Evolutionary conservation across 2,797 vertebrate genomes (phyloP).

Genomic region (Rhyacichthys aspro): DNA sequence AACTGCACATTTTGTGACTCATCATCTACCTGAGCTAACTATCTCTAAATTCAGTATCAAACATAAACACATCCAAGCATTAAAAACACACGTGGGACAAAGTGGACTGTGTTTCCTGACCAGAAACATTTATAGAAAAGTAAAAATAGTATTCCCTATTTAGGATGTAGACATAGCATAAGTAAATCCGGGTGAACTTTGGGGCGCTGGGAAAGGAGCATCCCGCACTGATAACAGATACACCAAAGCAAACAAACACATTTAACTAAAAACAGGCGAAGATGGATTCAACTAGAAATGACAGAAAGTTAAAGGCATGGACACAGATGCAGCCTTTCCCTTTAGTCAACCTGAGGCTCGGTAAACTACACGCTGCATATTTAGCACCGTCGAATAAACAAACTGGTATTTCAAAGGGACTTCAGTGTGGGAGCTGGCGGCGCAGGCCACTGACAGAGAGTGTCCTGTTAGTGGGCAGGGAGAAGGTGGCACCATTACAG

Average conservation of each 20-base stretch:
- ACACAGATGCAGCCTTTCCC: conserved; percentile 36
- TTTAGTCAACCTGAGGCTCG: conserved; percentile 47
- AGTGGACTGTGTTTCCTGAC: neutral
- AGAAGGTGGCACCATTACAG: conserved; percentile 65
- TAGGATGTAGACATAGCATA: conserved; percentile 14
- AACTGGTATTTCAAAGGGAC: conserved; percentile 72
- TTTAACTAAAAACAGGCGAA: neutral
- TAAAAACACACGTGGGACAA: conserved; percentile 1
- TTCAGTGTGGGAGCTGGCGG: conserved; percentile 65
- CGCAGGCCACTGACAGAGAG: conserved; percentile 64
- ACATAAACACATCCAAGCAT: neutral
- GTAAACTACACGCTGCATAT: conserved; percentile 56
- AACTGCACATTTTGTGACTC: neutral
- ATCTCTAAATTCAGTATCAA: neutral
- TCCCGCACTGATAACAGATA: conserved; percentile 6
- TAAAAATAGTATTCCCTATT: conserved; percentile 9
- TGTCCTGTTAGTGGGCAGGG: conserved; percentile 66
- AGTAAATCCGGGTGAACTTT: conserved; percentile 8
- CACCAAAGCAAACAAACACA: neutral
- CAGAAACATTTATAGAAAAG: conserved; percentile 6
- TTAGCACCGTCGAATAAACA: conserved; percentile 66
- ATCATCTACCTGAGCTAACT: neutral
- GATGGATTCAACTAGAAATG: conserved; percentile 16
- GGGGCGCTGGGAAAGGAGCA: neutral
- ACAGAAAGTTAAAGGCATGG: conserved; percentile 19